Percentiles rank a stretch among this genome's conserved stretches.
phyloP scores from a whole-genome alignment of 2,113 vertebrate species.

The Calidris pygmaea region DNA sequence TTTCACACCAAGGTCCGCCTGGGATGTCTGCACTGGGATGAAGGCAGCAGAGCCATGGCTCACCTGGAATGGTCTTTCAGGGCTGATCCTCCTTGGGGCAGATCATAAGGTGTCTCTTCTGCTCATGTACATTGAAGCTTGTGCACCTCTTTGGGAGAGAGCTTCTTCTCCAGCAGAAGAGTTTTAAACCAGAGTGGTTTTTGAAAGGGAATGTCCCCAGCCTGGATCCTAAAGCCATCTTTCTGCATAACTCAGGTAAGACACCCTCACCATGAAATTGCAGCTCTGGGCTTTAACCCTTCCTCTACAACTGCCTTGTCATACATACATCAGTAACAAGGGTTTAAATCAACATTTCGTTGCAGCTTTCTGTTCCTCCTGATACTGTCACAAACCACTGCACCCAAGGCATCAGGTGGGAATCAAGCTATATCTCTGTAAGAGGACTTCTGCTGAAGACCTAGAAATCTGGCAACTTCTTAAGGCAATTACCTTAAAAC shows the following conservation, averaged over 20 bases:
- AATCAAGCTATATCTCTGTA: background rate
- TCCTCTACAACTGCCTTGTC: background rate
- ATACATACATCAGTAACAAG: background rate
- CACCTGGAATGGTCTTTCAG: background rate
- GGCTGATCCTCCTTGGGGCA: background rate
- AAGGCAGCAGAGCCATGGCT: background rate
- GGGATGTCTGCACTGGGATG: background rate
- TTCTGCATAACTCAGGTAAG: background rate
- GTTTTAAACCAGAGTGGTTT: background rate
- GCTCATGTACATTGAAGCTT: background rate
- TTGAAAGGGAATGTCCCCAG: background rate
- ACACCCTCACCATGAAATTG: background rate
- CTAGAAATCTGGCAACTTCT: background rate
- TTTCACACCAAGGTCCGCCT: background rate
- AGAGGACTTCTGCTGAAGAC: background rate
- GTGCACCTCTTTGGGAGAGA: background rate
- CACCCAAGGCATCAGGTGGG: background rate
- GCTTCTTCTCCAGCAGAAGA: background rate
- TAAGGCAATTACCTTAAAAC: background rate
- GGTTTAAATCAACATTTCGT: background rate
- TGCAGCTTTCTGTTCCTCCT: background rate
- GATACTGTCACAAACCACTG: background rate
- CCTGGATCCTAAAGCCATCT: background rate
- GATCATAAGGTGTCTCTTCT: background rate
- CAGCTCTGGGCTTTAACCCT: background rate